A percentile compares a stretch with the other conserved stretches of the same genome.
Evolutionary conservation across 2,888 invertebrate genomes (phyloP).

Genomic region (Orchesella flavescens): DNA sequence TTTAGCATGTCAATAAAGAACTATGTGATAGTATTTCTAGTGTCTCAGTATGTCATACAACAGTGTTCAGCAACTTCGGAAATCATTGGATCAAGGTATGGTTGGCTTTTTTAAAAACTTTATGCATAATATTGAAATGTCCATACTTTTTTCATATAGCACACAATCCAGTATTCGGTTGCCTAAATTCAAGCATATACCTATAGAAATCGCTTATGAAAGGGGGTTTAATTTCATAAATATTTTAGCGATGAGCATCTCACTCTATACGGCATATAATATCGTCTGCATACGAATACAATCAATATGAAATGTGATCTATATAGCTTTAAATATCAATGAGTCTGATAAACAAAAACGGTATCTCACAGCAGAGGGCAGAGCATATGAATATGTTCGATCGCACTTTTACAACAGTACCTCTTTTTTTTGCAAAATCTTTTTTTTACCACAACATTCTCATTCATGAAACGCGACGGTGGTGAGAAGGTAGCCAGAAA

Average conservation of each 20-base stretch:
- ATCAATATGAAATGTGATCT: too few relatives aligned
- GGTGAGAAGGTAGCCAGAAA: slow-evolving; percentile 25
- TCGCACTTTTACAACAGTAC: too few relatives aligned
- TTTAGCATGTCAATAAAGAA: slow-evolving; percentile 10
- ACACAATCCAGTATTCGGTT: too few relatives aligned
- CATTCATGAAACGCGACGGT: neutral
- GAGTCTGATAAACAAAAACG: neutral
- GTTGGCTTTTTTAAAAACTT: neutral
- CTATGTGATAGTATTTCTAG: slow-evolving; percentile 44
- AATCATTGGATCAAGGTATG: slow-evolving; percentile 60
- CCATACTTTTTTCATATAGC: neutral
- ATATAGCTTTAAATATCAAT: slow-evolving; percentile 4
- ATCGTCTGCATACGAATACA: too few relatives aligned
- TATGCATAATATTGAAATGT: neutral
- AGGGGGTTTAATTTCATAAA: too few relatives aligned
- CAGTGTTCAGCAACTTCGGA: slow-evolving; percentile 51
- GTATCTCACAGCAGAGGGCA: slow-evolving; percentile 26
- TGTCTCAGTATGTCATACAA: slow-evolving; percentile 42
- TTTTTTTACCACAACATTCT: neutral
- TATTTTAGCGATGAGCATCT: too few relatives aligned
- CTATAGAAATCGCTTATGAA: too few relatives aligned
- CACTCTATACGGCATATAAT: too few relatives aligned
- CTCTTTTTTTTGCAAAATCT: neutral
- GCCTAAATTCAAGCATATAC: too few relatives aligned
- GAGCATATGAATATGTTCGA: too few relatives aligned